Evolutionary conservation across 2,113 vertebrate species (phyloP).

Genomic region (Bujurquina vittata): DNA sequence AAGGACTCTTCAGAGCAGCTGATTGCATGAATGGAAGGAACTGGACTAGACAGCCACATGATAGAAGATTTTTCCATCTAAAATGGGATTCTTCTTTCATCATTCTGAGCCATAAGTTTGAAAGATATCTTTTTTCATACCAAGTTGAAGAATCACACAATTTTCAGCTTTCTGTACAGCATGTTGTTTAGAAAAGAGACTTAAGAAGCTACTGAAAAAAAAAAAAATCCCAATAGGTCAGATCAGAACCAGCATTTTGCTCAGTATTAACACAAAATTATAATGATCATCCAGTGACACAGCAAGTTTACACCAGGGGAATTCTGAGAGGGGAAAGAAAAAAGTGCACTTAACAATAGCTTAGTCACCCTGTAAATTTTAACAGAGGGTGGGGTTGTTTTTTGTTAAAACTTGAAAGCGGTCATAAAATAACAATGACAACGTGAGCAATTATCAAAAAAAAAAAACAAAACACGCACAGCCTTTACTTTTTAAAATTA

Average conservation of each 20-base stretch:
- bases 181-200: neutral
- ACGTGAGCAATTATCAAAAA: too few relatives aligned
- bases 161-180: neutral
- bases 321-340: slow-evolving; percentile 31
- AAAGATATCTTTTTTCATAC: neutral
- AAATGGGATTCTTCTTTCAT: neutral
- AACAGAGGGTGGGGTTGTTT: neutral
- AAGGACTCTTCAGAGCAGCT: slow-evolving; percentile 59
- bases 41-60: neutral
- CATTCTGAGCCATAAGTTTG: neutral
- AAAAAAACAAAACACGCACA: too few relatives aligned
- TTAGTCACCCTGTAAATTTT: slow-evolving; percentile 9
- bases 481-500: neutral
- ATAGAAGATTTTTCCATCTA: neutral
- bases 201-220: neutral
- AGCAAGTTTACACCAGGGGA: slow-evolving; percentile 16
- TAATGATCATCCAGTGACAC: neutral
- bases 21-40: slow-evolving; percentile 55
- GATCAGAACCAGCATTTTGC: neutral
- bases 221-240: neutral
- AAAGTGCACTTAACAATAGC: neutral
- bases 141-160: neutral
- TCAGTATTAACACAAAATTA: neutral
- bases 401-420: neutral
- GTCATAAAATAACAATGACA: neutral